Evolutionary conservation across 2,888 invertebrate genomes (phyloP).

Genomic region (Tanaodytes sp.): DNA sequence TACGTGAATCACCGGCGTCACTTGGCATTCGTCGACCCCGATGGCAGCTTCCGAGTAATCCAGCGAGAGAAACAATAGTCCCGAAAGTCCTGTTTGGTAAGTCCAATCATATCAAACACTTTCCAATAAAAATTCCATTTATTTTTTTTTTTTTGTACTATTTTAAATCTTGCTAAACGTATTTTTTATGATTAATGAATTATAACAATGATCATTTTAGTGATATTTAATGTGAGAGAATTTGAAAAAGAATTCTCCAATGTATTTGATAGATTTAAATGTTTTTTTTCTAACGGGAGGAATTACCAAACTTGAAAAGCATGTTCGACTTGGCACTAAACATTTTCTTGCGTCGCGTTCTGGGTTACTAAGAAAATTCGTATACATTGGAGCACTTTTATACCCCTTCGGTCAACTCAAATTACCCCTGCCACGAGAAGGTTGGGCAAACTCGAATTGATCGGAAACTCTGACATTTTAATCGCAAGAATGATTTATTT

Average conservation of each 20-base stretch:
- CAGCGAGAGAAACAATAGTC: slow-evolving; percentile 58
- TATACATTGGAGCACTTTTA: slow-evolving; percentile 33
- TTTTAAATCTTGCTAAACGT: too few species aligned
- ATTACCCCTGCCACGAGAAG: slow-evolving; percentile 39
- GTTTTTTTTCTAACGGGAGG: too few species aligned
- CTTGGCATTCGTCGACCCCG: slow-evolving; percentile 85
- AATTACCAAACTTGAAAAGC: slow-evolving; percentile 39
- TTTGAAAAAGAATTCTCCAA: too few species aligned
- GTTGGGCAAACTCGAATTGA: slow-evolving; percentile 14
- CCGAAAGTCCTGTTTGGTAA: slow-evolving; percentile 59
- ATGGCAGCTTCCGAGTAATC: slow-evolving; percentile 67
- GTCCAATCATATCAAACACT: slow-evolving; percentile 12
- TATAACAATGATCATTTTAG: too few species aligned
- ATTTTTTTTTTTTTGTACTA: neutral
- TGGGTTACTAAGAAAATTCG: slow-evolving; percentile 32
- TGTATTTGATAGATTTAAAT: too few species aligned
- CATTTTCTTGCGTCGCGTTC: slow-evolving; percentile 31
- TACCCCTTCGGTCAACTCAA: slow-evolving; percentile 38
- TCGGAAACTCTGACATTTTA: too few species aligned
- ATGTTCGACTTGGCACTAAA: slow-evolving; percentile 20
- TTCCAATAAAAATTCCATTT: neutral
- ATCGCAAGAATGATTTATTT: too few species aligned
- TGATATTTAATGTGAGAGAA: too few species aligned
- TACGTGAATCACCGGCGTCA: slow-evolving; percentile 93
- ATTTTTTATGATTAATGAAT: too few species aligned